These are phyloP conservation scores for Microplitis deprimator DNA, from an alignment of 2,888 invertebrate species.

Conservation along the genomic window DNA sequence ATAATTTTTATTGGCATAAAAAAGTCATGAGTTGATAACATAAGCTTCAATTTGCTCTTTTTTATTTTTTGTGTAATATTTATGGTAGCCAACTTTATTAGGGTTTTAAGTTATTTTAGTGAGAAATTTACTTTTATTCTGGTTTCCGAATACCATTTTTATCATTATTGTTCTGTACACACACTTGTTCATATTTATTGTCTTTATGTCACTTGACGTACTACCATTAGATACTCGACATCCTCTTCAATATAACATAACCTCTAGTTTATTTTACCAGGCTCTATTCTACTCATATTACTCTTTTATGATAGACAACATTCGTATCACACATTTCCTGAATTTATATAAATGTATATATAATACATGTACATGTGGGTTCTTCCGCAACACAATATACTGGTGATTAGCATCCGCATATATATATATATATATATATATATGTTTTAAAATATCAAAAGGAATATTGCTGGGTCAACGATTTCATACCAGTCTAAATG, in stretches of 20 bases:
- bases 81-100: too few relatives aligned
- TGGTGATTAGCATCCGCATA: slow-evolving; percentile 44
- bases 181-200: not conserved
- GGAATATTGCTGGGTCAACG: not conserved
- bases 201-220: slow-evolving; percentile 29
- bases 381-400: slow-evolving; percentile 45
- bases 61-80: too few relatives aligned
- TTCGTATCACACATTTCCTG: slow-evolving; percentile 26
- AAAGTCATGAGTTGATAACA: too few relatives aligned
- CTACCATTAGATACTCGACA: slow-evolving; percentile 25
- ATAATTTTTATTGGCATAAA: too few relatives aligned
- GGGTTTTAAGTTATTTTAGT: too few relatives aligned
- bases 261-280: slow-evolving; percentile 11
- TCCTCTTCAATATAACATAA: slow-evolving; percentile 11
- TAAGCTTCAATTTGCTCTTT: too few relatives aligned
- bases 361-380: not conserved
- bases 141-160: not conserved
- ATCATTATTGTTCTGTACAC: not conserved
- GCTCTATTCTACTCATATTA: slow-evolving; percentile 23
- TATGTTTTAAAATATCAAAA: slow-evolving; percentile 15
- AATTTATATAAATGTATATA: not conserved
- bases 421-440: not conserved
- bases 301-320: slow-evolving; percentile 40
- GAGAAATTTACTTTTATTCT: too few relatives aligned
- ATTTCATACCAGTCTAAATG: not conserved